Base-by-base conservation (phyloP, 2,797 vertebrate species). In the Anisognathus igniventris region DNA sequence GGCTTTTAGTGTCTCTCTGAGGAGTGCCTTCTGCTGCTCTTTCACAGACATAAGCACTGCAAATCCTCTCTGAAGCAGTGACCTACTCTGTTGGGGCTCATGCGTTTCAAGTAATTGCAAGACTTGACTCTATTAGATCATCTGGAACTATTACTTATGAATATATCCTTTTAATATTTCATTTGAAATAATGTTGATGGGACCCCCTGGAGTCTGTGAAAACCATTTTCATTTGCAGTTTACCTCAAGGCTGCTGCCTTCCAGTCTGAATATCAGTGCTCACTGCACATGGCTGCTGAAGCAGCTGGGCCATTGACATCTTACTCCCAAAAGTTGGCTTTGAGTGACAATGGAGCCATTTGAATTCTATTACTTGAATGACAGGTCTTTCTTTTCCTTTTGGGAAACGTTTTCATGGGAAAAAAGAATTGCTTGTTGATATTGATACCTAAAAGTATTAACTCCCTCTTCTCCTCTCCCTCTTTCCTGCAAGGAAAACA, bases 1-100 rank as follows among this genome's bases (percentile, higher is more conserved):
- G 5, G 95, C 92, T 96, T 95, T 97, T 95, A 96, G 93, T 6
- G 14, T 30, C 64, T 94, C 94, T 77, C 93, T 71, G 65, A 87
- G 81, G 91, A 93, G 14, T 2, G 11, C 19, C 56, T 54, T 1
- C 3, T 67, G 66, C n/a, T 1, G 4, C 31, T 86, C 2, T 81
- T 81, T 81, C 47, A 12, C 84, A 94, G 65, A 47, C 53, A 58
- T 5, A 48, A 73, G 76, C 75, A n/a, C 60, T 66, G 54, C 84
- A 71, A 82, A 45, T 51, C 23, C 7, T 0, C 53, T 86, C 60
- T 44, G 84, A 72, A 70, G 62, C 45, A 64, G 13, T 3, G 11
- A 33, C 4, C 0, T 53, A 12, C 9, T 12, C 50, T 72, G 58
- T 7, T 45, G 68, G 47, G 79, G 64, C 60, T 94, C 61, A 47